Conservation (phyloP, 2,888 invertebrate species). For the Blomia tropicalis region DNA sequence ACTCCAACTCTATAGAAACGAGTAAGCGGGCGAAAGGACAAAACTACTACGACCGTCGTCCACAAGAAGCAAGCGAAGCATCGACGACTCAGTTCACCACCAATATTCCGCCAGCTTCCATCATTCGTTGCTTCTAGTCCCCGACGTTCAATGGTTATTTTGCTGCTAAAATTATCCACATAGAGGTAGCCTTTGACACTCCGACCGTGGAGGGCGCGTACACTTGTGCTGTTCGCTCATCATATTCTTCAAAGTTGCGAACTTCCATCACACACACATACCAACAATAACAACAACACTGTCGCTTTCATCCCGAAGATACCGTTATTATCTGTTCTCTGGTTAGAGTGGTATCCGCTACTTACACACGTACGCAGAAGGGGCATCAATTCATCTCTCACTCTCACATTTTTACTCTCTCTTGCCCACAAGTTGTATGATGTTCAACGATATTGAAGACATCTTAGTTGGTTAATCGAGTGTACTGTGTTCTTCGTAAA, state of each 20-base stretch:
- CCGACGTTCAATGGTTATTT: not conserved
- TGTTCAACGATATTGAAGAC: not conserved
- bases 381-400: too few species aligned
- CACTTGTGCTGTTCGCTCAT: not conserved
- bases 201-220: not conserved
- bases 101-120: not conserved
- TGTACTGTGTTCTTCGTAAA: not conserved
- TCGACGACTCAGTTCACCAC: too few species aligned
- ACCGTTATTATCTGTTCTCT: not conserved
- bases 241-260: not conserved
- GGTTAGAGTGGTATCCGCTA: not conserved
- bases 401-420: too few species aligned
- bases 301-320: not conserved
- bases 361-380: not conserved
- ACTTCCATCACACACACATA: not conserved
- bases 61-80: not conserved
- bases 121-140: not conserved
- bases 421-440: not conserved
- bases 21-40: not conserved
- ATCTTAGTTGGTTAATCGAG: not conserved
- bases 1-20: not conserved
- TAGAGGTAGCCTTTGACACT: not conserved
- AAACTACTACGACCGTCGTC: not conserved
- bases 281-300: too few species aligned
- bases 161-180: not conserved